These are phyloP conservation scores for Caranx ignobilis DNA, from an alignment of 2,113 vertebrate species.

Conservation along the genomic window DNA sequence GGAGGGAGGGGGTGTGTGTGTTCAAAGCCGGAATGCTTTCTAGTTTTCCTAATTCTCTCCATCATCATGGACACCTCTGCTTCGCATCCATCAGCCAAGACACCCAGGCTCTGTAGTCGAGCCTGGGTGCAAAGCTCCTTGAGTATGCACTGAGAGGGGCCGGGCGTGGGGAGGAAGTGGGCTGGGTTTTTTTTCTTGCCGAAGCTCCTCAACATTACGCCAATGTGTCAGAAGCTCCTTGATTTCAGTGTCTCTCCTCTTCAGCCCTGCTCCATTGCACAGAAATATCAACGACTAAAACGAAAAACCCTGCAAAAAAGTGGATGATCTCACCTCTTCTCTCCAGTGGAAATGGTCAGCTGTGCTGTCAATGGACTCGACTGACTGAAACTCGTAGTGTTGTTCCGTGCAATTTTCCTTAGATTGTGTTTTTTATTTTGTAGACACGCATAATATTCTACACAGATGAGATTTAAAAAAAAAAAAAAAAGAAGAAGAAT, in stretches of 20 bases:
- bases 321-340: constrained; percentile 67
- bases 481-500: constrained; percentile 48
- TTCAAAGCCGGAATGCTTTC: constrained; percentile 75
- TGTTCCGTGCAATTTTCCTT: constrained; percentile 75
- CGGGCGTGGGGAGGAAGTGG: constrained; percentile 33
- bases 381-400: constrained; percentile 71
- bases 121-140: constrained; percentile 65
- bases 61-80: constrained; percentile 79
- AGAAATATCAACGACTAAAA: constrained; percentile 61
- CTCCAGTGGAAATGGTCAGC: constrained; percentile 54
- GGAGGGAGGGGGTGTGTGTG: constrained; percentile 50
- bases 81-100: constrained; percentile 72
- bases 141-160: constrained; percentile 64
- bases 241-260: constrained; percentile 66
- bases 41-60: constrained; percentile 79
- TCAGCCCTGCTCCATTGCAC: constrained; percentile 73
- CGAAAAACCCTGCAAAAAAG: constrained; percentile 68
- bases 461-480: constrained; percentile 69
- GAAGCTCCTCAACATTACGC: constrained; percentile 45
- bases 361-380: constrained; percentile 56
- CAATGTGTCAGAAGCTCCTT: constrained; percentile 65
- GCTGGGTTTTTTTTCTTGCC: constrained; percentile 27
- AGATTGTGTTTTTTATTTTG: constrained; percentile 81
- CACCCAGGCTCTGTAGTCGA: constrained; percentile 64
- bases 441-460: constrained; percentile 77